Conservation (phyloP, 2,888 invertebrate genomes). For the Tiliacea citrago region DNA sequence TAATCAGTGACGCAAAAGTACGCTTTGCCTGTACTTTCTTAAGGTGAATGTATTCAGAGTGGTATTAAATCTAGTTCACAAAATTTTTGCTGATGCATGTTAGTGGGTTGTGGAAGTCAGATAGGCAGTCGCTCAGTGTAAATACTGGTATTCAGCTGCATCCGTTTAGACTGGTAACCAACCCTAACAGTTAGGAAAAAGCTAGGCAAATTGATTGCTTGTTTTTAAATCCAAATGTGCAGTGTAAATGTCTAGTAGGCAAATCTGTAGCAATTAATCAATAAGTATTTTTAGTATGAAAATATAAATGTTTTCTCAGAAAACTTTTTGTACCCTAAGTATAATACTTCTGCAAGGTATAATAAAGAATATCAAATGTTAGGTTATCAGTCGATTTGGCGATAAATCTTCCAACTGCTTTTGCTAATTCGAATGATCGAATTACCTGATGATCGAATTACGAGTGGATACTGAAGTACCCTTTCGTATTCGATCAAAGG, state of each 20-base stretch:
- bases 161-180: too few relatives aligned
- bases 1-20: slow-evolving; percentile 3
- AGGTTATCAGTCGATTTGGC: neutral
- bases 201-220: too few relatives aligned
- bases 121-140: too few relatives aligned
- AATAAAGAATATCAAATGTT: neutral
- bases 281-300: neutral
- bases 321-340: too few relatives aligned
- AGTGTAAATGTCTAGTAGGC: neutral
- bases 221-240: too few relatives aligned
- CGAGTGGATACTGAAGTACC: neutral
- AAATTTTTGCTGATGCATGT: neutral
- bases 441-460: too few relatives aligned
- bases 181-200: too few relatives aligned
- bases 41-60: neutral
- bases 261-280: neutral
- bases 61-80: neutral
- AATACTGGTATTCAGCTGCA: too few relatives aligned
- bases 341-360: too few relatives aligned
- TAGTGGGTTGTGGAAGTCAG: too few relatives aligned
- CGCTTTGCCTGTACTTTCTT: neutral
- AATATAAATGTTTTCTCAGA: neutral
- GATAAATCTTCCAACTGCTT: neutral
- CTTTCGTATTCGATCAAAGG: too few relatives aligned
- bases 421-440: neutral